A percentile compares a stretch with the other conserved stretches of the same genome.
These are phyloP conservation scores for Amphiprion ocellaris DNA, from an alignment of 2,113 vertebrate species.

Conservation along the genomic window DNA sequence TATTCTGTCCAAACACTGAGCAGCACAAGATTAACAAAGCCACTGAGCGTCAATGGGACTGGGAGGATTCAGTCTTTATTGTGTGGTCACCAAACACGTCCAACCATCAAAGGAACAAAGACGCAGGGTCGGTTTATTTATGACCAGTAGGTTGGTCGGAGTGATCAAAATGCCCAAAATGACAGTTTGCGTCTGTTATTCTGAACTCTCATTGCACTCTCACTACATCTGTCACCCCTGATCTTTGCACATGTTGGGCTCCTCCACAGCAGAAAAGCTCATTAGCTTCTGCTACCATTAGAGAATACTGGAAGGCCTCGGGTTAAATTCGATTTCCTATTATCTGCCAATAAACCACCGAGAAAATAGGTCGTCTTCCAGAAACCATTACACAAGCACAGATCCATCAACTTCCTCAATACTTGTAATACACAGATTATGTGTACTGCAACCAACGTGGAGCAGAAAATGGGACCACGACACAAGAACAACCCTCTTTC, in stretches of 20 bases:
- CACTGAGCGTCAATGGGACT: not conserved
- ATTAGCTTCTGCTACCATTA: conserved; percentile 34
- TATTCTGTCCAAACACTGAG: conserved; percentile 49
- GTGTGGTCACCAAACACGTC: conserved; percentile 7
- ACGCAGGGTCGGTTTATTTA: too few relatives aligned
- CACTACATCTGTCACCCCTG: not conserved
- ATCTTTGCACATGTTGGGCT: not conserved
- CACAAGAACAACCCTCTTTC: not conserved
- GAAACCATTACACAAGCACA: conserved; percentile 4
- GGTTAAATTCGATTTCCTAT: conserved; percentile 19
- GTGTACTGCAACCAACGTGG: not conserved
- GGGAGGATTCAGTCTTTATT: not conserved
- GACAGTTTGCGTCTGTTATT: not conserved
- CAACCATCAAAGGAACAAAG: not conserved
- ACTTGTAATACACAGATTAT: not conserved
- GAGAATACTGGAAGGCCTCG: conserved; percentile 25
- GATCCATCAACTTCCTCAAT: not conserved
- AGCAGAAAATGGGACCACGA: conserved; percentile 6
- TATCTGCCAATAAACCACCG: conserved; percentile 25
- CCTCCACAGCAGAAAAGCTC: conserved; percentile 27
- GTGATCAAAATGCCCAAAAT: too few relatives aligned
- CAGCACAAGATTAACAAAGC: conserved; percentile 17
- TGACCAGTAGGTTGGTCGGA: not conserved
- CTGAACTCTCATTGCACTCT: not conserved
- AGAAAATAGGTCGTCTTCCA: not conserved